Percentiles rank a stretch among this genome's conserved stretches.
Conservation (phyloP, 2,113 vertebrate genomes). For the Otus sunia region DNA sequence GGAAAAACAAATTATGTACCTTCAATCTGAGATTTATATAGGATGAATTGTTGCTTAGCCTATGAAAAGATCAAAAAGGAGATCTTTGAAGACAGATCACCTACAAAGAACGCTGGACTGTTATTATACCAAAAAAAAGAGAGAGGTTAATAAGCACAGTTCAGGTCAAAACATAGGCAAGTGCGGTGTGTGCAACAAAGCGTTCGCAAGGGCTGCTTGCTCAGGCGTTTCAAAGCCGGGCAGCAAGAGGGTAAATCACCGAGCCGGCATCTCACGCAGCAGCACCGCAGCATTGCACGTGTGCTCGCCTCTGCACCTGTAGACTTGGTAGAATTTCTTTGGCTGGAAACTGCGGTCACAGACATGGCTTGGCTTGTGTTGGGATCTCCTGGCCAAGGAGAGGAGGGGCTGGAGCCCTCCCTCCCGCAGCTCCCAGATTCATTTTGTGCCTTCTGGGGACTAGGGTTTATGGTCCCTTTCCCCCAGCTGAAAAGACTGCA, state of each 20-base stretch:
- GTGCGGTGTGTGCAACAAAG: neutral
- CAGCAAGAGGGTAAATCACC: neutral
- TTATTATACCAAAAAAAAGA: neutral
- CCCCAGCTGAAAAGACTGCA: fast-evolving
- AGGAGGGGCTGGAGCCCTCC: neutral
- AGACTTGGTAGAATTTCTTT: neutral
- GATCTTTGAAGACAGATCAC: conserved; percentile 7
- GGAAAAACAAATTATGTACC: conserved; percentile 54
- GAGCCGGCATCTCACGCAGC: neutral
- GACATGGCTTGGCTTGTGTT: neutral
- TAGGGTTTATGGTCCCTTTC: neutral
- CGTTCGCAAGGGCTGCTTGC: neutral
- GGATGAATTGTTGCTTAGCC: conserved; percentile 51
- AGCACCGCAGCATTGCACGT: fast-evolving
- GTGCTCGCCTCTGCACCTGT: fast-evolving
- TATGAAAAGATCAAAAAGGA: conserved; percentile 59
- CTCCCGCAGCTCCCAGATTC: fast-evolving
- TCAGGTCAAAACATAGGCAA: conserved; percentile 2
- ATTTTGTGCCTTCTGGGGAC: neutral
- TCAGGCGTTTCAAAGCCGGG: neutral
- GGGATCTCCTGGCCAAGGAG: neutral
- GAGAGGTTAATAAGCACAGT: neutral
- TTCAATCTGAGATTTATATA: conserved; percentile 56
- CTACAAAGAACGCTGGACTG: conserved; percentile 3
- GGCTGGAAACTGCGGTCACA: fast-evolving